phyloP scores from a whole-genome alignment of 1,140 invertebrate species.

The Cydia strobilella region DNA sequence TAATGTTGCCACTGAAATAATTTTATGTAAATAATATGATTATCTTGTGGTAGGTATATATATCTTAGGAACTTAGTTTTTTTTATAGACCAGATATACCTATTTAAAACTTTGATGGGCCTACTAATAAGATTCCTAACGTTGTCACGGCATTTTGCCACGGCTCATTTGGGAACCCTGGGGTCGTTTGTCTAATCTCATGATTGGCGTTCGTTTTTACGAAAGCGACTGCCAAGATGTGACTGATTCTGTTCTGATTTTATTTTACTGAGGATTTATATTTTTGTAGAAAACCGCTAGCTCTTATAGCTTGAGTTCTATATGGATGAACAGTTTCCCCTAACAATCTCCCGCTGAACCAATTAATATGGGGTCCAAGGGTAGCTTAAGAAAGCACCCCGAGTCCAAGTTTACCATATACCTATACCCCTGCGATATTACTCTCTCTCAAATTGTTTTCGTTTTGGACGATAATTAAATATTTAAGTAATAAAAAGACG shows the following conservation, averaged over 20 bases:
- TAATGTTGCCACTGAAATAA: too few species aligned
- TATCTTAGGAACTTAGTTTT: too few species aligned
- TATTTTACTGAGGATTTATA: not conserved
- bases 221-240: too few species aligned
- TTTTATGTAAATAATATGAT: too few species aligned
- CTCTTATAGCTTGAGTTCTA: not conserved
- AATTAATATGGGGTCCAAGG: slow-evolving; percentile 37
- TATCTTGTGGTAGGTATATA: too few species aligned
- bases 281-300: not conserved
- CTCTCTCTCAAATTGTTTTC: slow-evolving; percentile 21
- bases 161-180: too few species aligned
- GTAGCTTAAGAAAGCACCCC: slow-evolving; percentile 35
- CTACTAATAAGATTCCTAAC: too few species aligned
- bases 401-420: slow-evolving; percentile 17
- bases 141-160: too few species aligned
- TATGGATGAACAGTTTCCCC: slow-evolving; percentile 27
- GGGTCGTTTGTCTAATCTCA: too few species aligned
- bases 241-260: not conserved
- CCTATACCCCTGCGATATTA: not conserved
- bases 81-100: too few species aligned
- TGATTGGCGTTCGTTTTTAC: too few species aligned
- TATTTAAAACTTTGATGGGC: too few species aligned
- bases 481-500: slow-evolving; percentile 25
- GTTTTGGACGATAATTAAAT: slow-evolving; percentile 23
- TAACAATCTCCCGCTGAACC: slow-evolving; percentile 34